Evolutionary conservation across 2,888 invertebrate genomes (phyloP).

Genomic region (Oxytorus armatus): DNA sequence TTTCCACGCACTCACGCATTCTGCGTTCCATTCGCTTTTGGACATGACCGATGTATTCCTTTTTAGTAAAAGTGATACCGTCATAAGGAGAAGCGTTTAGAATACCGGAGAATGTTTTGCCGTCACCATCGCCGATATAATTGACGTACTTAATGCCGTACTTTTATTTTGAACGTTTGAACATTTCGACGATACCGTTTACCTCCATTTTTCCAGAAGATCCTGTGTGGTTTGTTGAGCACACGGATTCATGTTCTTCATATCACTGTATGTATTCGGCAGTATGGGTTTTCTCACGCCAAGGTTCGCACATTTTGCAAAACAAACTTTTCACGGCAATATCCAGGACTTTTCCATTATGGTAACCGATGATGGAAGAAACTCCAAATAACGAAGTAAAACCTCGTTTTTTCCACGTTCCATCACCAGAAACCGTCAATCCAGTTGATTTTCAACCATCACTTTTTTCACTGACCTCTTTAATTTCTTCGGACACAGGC

Average conservation of each 20-base stretch:
- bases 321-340: constrained; percentile 17
- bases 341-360: constrained; percentile 18
- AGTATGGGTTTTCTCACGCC: constrained; percentile 21
- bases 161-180: constrained; percentile 11
- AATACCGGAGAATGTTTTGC: constrained; percentile 29
- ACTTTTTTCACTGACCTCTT: constrained; percentile 11
- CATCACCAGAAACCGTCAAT: constrained; percentile 16
- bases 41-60: too few species aligned
- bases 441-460: background rate
- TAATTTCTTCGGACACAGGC: constrained; percentile 6
- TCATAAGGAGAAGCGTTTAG: constrained; percentile 31
- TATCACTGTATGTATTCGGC: constrained; percentile 16
- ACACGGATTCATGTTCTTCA: constrained; percentile 21
- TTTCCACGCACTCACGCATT: constrained; percentile 43
- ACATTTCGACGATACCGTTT: constrained; percentile 17
- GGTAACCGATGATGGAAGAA: constrained; percentile 3
- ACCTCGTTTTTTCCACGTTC: constrained; percentile 17
- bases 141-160: constrained; percentile 21
- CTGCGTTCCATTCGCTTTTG: constrained; percentile 1
- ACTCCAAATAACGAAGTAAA: constrained; percentile 22
- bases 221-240: constrained; percentile 20
- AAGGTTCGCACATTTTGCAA: constrained; percentile 6
- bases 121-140: constrained; percentile 20
- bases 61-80: constrained; percentile 20
- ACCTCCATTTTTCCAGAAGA: constrained; percentile 3